Percentiles rank a stretch among this genome's conserved stretches.
These are phyloP conservation scores for Clistopyga incitator DNA, from an alignment of 2,888 invertebrate species.

Conservation along the genomic window DNA sequence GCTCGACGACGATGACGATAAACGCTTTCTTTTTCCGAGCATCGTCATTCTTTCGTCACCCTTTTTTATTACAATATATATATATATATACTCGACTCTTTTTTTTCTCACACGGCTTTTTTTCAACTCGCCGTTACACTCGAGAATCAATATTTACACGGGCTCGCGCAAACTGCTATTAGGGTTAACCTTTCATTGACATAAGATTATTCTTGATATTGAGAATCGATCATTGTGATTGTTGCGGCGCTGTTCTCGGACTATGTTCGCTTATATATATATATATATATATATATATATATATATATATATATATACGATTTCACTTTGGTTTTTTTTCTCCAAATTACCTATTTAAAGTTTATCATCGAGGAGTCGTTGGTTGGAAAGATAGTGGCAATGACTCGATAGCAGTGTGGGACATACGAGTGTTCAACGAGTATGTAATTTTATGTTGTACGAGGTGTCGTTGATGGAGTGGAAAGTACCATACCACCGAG, in stretches of 20 bases:
- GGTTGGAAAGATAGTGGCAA: not conserved
- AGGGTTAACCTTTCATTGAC: constrained; percentile 10
- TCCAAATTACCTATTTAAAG: no score
- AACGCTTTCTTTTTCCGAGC: constrained; percentile 43
- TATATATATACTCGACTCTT: no score
- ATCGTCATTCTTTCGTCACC: constrained; percentile 28
- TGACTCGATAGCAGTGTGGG: not conserved
- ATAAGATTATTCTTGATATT: not conserved
- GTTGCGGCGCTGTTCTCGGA: not conserved
- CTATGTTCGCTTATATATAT: not conserved
- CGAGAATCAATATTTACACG: constrained; percentile 6
- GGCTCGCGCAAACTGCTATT: no score
- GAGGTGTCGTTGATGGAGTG: constrained; percentile 46
- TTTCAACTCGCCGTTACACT: not conserved
- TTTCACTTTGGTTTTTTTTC: no score
- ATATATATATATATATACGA: no score
- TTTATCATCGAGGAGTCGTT: not conserved
- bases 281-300: no score
- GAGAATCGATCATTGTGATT: not conserved
- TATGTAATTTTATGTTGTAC: constrained; percentile 10
- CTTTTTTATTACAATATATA: no score
- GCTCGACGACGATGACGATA: constrained; percentile 28
- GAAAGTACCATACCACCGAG: constrained; percentile 70
- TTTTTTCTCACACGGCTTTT: no score
- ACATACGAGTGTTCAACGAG: constrained; percentile 26